Base-by-base conservation (phyloP, 2,113 vertebrate species). In the Columba livia region DNA sequence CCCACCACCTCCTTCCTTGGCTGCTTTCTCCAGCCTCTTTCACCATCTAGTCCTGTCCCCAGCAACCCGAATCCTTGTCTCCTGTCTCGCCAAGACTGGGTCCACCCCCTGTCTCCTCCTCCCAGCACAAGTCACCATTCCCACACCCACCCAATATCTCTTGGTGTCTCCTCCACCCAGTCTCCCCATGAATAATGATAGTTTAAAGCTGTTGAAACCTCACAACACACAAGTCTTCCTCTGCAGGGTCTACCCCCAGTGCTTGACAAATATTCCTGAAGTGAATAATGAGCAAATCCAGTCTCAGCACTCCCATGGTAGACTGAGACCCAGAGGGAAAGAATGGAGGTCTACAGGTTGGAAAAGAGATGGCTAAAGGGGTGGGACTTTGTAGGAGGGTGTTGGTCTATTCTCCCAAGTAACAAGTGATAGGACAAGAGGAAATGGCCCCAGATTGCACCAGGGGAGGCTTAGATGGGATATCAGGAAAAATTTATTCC, bases 11-110 rank as follows among this genome's bases (percentile, higher is more conserved):
- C 62, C 36, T 60, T 85, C n/a, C 42, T 58, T 64, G 80, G 29
- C 36, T 75, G 50, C 40, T 54, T 75, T 81, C 56, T 70, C 57
- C 51, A 58, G 51, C n/a, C 50, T 86, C 82, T 90, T 86, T 77
- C 64, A 54, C 51, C 70, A 82, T 11, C 51, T 40, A 54, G 57
- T 32, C 82, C 21, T 65, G 75, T 81, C 64, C 38, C 36, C 26
- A 40, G n/a, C 51, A 60, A 18, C 62, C 11, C 38, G 54, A 9
- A 5, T 32, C 31, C 15, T 81, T 34, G 28, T 60, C 81, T 85
- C 29, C 29, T 2, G 2, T 54, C 44, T 54, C 4, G 1, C n/a
- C 32, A 21, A 65, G 62, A 36, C n/a, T 0, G 1, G 5, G 42
- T 88, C 20, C 57, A 65, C 25, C 12, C 36, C 58, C 32, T 26